Evolutionary conservation across 2,797 vertebrate species (phyloP).

Genomic region (Arrhamphus sclerolepis): DNA sequence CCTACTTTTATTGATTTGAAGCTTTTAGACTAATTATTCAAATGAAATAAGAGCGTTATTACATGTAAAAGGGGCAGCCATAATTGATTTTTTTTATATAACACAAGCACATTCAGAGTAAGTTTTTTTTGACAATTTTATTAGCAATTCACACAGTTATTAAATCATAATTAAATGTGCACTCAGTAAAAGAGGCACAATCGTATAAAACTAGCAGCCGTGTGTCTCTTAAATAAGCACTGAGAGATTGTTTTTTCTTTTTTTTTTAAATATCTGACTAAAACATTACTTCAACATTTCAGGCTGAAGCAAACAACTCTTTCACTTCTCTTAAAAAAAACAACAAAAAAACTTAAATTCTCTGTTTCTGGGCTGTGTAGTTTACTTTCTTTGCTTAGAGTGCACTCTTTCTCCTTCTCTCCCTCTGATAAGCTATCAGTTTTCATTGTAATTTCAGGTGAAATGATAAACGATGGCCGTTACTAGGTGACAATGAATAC

Average conservation of each 20-base stretch:
- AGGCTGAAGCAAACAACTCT: conserved; percentile 49
- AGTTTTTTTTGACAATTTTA: conserved; percentile 3
- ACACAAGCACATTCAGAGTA: conserved; percentile 3
- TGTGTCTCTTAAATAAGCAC: too few relatives aligned
- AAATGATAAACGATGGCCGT: conserved; percentile 87
- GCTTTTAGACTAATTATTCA: conserved; percentile 29
- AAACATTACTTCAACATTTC: conserved; percentile 38
- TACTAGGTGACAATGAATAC: conserved; percentile 91
- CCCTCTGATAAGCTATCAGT: conserved; percentile 86
- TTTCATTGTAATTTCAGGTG: conserved; percentile 90
- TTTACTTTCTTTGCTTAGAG: conserved; percentile 48
- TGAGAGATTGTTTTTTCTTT: too few relatives aligned
- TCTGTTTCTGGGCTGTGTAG: conserved; percentile 36
- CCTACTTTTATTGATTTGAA: conserved; percentile 25
- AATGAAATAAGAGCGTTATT: conserved; percentile 18
- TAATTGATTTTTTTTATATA: conserved; percentile 16
- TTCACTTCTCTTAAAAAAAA: conserved; percentile 57
- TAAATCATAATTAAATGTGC: conserved; percentile 7
- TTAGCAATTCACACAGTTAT: background rate
- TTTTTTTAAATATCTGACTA: conserved; percentile 41
- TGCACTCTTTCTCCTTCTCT: conserved; percentile 64
- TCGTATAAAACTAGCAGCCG: background rate
- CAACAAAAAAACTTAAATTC: conserved; percentile 51
- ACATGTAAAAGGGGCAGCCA: conserved; percentile 5
- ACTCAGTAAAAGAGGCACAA: conserved; percentile 3